Conservation (phyloP, 1,140 invertebrate species). For the Trachelipus rathkii region DNA sequence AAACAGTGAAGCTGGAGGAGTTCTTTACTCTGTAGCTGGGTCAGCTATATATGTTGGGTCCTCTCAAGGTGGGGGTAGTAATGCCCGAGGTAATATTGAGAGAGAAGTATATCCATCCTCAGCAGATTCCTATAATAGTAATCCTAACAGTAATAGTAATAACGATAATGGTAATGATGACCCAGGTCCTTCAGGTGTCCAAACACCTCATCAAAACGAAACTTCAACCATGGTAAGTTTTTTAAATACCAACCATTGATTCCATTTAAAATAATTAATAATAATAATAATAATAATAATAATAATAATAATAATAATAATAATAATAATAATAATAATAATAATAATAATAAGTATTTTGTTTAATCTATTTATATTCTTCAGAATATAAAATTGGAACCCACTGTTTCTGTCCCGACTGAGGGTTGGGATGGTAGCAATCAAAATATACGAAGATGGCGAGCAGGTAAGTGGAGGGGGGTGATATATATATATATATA, state of each 20-base stretch:
- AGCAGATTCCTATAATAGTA: slow-evolving; percentile 39
- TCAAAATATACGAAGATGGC: slow-evolving; percentile 41
- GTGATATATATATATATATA: too few species aligned
- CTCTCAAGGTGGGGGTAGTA: slow-evolving; percentile 26
- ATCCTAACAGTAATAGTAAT: neutral
- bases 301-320: too few species aligned
- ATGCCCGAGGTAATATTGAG: slow-evolving; percentile 15
- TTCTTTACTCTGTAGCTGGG: slow-evolving; percentile 42
- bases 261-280: too few species aligned
- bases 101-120: slow-evolving; percentile 36
- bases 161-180: neutral
- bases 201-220: slow-evolving; percentile 28
- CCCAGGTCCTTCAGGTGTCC: slow-evolving; percentile 37
- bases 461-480: slow-evolving; percentile 23
- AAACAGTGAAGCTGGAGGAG: slow-evolving; percentile 29
- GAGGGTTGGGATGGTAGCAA: slow-evolving; percentile 43
- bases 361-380: neutral
- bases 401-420: slow-evolving; percentile 30
- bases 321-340: too few species aligned
- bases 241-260: neutral
- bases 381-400: slow-evolving; percentile 41
- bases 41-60: slow-evolving; percentile 40
- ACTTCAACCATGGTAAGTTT: slow-evolving; percentile 33
- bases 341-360: neutral
- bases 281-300: too few species aligned